phyloP scores from a whole-genome alignment of 1,140 invertebrate genomes.

The Lineus longissimus region DNA sequence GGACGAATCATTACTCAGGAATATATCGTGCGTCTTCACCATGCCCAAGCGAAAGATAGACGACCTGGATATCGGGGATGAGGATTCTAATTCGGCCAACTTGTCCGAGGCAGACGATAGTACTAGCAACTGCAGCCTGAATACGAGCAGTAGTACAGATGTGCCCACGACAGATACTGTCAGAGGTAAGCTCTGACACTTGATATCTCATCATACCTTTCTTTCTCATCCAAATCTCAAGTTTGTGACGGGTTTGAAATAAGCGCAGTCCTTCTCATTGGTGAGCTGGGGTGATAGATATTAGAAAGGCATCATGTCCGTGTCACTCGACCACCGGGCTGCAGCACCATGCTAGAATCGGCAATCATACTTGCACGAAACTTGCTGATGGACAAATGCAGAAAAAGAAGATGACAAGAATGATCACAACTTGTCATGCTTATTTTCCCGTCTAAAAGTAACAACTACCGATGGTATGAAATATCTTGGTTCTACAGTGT shows the following conservation, averaged over 20 bases:
- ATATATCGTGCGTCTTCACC: background rate
- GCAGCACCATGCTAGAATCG: background rate
- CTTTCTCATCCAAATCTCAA: too few species aligned
- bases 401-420: too few species aligned
- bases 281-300: background rate
- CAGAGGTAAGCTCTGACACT: background rate
- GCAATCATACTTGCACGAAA: too few species aligned
- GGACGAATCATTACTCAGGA: background rate
- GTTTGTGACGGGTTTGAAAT: background rate
- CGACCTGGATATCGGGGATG: background rate
- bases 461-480: background rate
- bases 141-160: background rate
- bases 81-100: background rate
- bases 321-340: background rate
- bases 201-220: background rate
- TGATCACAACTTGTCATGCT: background rate
- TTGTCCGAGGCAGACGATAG: background rate
- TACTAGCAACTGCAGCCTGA: background rate
- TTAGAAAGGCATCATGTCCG: background rate
- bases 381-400: too few species aligned
- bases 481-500: background rate
- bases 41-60: constrained; percentile 9
- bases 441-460: background rate
- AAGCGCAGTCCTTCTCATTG: background rate
- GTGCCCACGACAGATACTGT: background rate